A percentile compares a stretch with the other conserved stretches of the same genome.
Evolutionary conservation across 2,113 vertebrate genomes (phyloP).

Genomic region (Vanacampus margaritifer): DNA sequence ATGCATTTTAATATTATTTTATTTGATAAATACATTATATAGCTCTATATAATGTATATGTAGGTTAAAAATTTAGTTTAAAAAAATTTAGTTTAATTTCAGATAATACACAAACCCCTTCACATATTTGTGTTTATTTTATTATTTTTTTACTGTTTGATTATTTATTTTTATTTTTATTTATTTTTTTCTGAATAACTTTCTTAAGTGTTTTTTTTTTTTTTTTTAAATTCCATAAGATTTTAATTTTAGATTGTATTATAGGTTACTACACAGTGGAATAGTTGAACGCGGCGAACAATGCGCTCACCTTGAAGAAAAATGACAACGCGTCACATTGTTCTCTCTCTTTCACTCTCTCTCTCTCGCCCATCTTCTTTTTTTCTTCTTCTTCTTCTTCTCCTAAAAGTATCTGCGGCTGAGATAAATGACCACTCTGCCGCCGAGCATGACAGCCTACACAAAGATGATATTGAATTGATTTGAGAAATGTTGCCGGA

Average conservation of each 20-base stretch:
- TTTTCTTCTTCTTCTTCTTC: conserved; percentile 64
- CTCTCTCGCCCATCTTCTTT: conserved; percentile 48
- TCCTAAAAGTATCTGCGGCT: conserved; percentile 78
- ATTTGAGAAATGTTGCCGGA: conserved; percentile 88
- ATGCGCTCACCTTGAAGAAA: conserved; percentile 37
- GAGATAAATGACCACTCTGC: conserved; percentile 79
- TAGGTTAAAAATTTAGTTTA: no score
- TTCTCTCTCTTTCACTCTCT: conserved; percentile 30
- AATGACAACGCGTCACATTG: conserved; percentile 21
- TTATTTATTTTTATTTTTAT: not conserved
- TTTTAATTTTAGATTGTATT: not conserved
- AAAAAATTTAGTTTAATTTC: no score
- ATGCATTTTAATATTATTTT: no score
- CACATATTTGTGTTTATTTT: not conserved
- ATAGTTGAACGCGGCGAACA: not conserved
- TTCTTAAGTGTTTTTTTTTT: not conserved
- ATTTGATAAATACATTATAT: no score
- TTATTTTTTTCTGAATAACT: not conserved
- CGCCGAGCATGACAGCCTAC: conserved; percentile 86
- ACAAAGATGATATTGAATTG: conserved; percentile 89
- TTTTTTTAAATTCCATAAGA: not conserved
- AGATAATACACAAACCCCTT: no score
- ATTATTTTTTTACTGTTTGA: not conserved
- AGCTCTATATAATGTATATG: no score
- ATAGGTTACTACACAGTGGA: not conserved